These are phyloP conservation scores for Caenorhabditis becei DNA, from an alignment of 2,888 invertebrate genomes.

Conservation along the genomic window DNA sequence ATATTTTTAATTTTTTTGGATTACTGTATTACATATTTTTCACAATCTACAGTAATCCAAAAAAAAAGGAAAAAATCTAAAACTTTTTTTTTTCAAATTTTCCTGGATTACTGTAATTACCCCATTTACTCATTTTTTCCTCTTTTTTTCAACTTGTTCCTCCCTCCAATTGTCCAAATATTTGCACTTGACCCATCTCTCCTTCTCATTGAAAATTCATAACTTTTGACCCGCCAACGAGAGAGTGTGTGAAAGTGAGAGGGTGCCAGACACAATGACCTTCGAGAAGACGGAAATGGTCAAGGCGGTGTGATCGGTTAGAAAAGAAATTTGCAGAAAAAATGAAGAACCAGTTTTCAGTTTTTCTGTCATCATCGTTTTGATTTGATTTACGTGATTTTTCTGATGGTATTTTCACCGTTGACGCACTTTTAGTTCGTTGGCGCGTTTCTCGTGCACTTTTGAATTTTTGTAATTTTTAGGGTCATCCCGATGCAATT, in stretches of 20 bases:
- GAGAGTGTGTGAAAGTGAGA: neutral
- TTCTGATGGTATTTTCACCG: neutral
- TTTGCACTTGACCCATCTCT: constrained; percentile 29
- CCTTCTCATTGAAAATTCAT: constrained; percentile 38
- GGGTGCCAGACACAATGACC: constrained; percentile 9
- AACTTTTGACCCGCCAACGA: constrained; percentile 34
- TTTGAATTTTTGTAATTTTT: neutral
- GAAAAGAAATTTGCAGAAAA: constrained; percentile 1
- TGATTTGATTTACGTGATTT: neutral
- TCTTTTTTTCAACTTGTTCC: neutral
- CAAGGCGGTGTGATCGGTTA: neutral
- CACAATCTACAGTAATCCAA: no score
- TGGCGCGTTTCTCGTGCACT: neutral
- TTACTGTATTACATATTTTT: no score
- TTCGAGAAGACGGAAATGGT: neutral
- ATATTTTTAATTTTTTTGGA: no score
- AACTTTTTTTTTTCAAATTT: no score
- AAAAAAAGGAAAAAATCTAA: no score
- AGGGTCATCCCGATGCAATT: no score
- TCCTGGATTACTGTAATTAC: no score
- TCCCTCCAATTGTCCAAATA: constrained; percentile 17
- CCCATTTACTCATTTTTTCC: neutral
- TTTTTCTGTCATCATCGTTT: neutral
- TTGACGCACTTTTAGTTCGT: neutral
- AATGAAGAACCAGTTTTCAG: neutral